These are phyloP conservation scores for Probosciger aterrimus DNA, from an alignment of 2,113 vertebrate species.

Conservation along the genomic window DNA sequence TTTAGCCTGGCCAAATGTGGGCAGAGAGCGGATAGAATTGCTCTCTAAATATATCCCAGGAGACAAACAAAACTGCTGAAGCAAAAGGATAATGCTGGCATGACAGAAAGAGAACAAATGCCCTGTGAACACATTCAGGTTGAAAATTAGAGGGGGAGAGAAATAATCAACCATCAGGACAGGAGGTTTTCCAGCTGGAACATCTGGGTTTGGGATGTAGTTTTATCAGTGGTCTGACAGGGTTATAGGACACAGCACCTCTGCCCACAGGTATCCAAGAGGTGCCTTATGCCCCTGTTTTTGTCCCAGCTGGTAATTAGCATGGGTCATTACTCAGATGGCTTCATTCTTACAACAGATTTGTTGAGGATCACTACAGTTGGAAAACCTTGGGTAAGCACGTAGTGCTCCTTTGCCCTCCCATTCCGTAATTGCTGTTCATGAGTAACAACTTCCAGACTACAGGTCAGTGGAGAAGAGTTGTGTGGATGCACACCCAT, in stretches of 20 bases:
- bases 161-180: neutral
- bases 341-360: neutral
- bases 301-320: neutral
- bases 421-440: neutral
- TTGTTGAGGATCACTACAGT: neutral
- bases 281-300: neutral
- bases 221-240: neutral
- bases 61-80: slow-evolving; percentile 61
- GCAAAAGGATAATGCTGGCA: slow-evolving; percentile 33
- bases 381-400: neutral
- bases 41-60: slow-evolving; percentile 62
- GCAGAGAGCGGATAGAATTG: slow-evolving; percentile 34
- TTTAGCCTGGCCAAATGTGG: slow-evolving; percentile 45
- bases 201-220: neutral
- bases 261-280: neutral
- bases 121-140: neutral
- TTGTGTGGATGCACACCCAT: rapidly evolving
- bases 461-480: neutral
- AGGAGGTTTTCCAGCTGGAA: neutral
- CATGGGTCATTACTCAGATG: neutral
- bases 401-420: rapidly evolving
- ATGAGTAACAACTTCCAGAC: rapidly evolving
- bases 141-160: neutral
- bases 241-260: neutral
- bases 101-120: neutral